These are phyloP conservation scores for Drosophila aldrichi DNA, from an alignment of 2,888 invertebrate species.

Conservation along the genomic window DNA sequence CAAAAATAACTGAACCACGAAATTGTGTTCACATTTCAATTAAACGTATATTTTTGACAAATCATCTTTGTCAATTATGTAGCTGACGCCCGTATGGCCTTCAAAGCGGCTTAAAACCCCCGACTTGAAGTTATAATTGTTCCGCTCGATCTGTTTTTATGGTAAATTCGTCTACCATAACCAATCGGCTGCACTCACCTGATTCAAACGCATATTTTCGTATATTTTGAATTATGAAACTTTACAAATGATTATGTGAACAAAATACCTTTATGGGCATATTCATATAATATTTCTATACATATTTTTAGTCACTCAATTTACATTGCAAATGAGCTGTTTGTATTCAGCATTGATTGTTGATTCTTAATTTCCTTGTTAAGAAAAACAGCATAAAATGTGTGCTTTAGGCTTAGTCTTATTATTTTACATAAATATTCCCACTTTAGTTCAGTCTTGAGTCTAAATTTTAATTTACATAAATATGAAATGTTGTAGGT, in stretches of 20 bases:
- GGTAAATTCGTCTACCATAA: conserved; percentile 50
- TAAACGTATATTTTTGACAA: conserved; percentile 54
- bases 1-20: not conserved
- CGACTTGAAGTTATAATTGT: conserved; percentile 21
- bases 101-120: conserved; percentile 33
- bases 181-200: conserved; percentile 40
- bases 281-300: not conserved
- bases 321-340: not conserved
- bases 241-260: not conserved
- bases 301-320: not conserved
- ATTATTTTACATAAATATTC: not conserved
- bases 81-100: conserved; percentile 37
- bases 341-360: not conserved
- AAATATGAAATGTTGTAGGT: no score
- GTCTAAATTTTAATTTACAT: not conserved
- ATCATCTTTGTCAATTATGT: conserved; percentile 28
- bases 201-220: conserved; percentile 32
- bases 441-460: not conserved
- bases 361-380: not conserved
- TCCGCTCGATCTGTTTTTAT: conserved; percentile 34
- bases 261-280: not conserved
- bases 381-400: no score
- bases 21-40: conserved; percentile 32
- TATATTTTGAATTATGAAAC: conserved; percentile 12
- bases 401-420: no score